Evolutionary conservation across 2,888 invertebrate genomes (phyloP).

Genomic region (Eucera pruinosa): DNA sequence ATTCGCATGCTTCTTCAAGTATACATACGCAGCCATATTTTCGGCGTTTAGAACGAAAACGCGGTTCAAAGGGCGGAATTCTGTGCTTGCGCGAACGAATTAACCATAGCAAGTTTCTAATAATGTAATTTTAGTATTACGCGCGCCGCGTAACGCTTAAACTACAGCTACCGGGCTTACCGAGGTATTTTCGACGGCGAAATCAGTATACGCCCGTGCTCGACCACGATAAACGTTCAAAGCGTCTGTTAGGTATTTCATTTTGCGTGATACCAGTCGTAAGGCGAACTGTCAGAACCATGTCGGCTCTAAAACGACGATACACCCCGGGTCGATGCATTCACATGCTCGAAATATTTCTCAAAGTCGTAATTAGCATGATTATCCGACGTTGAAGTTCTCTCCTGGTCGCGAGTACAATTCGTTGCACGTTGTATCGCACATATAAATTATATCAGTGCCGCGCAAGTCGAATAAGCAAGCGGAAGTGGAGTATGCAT

Average conservation of each 20-base stretch:
- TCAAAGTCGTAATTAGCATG: slow-evolving; percentile 53
- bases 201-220: background rate
- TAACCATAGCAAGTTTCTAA: slow-evolving; percentile 39
- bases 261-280: slow-evolving; percentile 26
- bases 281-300: slow-evolving; percentile 2
- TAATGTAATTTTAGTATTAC: slow-evolving; percentile 38
- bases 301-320: slow-evolving; percentile 2
- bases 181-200: slow-evolving; percentile 33
- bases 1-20: background rate
- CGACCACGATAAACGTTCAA: slow-evolving; percentile 12
- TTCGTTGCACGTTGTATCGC: slow-evolving; percentile 56
- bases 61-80: slow-evolving; percentile 12
- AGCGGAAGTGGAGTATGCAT: slow-evolving; percentile 9
- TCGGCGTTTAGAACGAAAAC: slow-evolving; percentile 12
- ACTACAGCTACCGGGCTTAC: slow-evolving; percentile 21
- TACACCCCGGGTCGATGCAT: slow-evolving; percentile 10
- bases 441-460: slow-evolving; percentile 55
- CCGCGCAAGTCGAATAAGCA: slow-evolving; percentile 52
- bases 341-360: slow-evolving; percentile 56
- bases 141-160: slow-evolving; percentile 27
- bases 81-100: slow-evolving; percentile 32
- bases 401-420: slow-evolving; percentile 29
- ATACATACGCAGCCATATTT: no score
- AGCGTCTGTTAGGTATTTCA: slow-evolving; percentile 42
- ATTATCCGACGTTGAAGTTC: slow-evolving; percentile 54